Evolutionary conservation across 2,888 invertebrate species (phyloP).

Genomic region (Philhelius pedissequus): DNA sequence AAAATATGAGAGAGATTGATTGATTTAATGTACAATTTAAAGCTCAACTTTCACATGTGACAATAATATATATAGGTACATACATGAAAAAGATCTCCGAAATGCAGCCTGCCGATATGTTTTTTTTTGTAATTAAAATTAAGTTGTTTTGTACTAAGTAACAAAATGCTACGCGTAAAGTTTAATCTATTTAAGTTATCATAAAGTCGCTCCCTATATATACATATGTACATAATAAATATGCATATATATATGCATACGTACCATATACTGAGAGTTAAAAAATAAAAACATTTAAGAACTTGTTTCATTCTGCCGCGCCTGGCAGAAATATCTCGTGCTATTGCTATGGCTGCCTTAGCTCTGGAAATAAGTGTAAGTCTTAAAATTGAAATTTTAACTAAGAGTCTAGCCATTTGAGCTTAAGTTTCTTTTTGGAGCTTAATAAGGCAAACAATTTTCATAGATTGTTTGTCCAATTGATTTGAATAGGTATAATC

Average conservation of each 20-base stretch:
- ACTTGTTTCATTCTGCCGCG: neutral
- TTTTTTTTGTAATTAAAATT: neutral
- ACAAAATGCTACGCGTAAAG: neutral
- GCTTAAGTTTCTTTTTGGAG: neutral
- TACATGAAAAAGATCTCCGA: neutral
- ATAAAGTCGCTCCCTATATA: neutral
- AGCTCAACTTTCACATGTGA: too few species aligned
- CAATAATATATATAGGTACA: too few species aligned
- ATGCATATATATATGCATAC: too few species aligned
- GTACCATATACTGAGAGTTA: neutral
- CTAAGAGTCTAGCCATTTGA: neutral
- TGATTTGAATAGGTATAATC: neutral
- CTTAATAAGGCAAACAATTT: neutral
- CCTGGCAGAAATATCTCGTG: neutral
- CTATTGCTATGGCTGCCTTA: neutral
- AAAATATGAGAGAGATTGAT: too few species aligned
- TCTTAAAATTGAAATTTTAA: neutral
- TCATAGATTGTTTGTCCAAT: neutral
- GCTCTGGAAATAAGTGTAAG: neutral
- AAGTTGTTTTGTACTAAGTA: neutral
- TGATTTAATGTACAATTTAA: too few species aligned
- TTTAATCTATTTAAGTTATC: constrained; percentile 35
- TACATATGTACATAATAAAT: too few species aligned
- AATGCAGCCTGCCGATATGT: neutral
- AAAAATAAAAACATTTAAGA: constrained; percentile 11